phyloP scores from a whole-genome alignment of 2,113 vertebrate species.

The Oreochromis niloticus region DNA sequence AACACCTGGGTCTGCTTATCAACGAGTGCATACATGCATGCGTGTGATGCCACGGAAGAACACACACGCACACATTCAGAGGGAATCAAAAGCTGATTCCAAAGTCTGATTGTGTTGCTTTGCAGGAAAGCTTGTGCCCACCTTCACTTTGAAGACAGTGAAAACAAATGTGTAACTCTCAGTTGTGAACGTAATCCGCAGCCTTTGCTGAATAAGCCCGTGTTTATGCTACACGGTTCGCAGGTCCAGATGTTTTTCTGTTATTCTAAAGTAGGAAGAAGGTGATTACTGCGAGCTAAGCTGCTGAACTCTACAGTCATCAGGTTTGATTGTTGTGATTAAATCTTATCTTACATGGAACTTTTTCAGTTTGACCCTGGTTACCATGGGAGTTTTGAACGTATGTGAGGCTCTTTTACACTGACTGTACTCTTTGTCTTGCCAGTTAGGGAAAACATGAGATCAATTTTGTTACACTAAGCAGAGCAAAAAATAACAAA shows the following conservation, averaged over 20 bases:
- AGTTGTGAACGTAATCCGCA: constrained; percentile 17
- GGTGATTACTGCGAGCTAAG: not conserved
- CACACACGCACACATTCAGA: not conserved
- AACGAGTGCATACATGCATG: constrained; percentile 1
- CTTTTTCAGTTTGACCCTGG: not conserved
- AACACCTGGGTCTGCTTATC: constrained; percentile 57
- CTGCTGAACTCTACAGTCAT: not conserved
- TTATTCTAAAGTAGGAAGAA: not conserved
- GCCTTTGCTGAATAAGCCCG: not conserved
- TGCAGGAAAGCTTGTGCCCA: constrained; percentile 18
- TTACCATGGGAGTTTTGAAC: not conserved
- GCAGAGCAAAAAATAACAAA: not conserved
- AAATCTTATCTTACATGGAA: not conserved
- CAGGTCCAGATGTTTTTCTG: constrained; percentile 11
- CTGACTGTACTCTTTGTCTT: not conserved
- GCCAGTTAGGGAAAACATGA: not conserved
- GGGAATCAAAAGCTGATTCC: constrained; percentile 5
- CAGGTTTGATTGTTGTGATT: not conserved
- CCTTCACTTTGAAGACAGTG: constrained; percentile 28
- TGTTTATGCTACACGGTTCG: not conserved
- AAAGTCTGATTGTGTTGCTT: constrained; percentile 5
- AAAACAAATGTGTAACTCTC: constrained; percentile 34
- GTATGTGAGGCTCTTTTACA: not conserved
- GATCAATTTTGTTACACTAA: not conserved
- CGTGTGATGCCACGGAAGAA: not conserved